Evolutionary conservation across 2,888 invertebrate genomes (phyloP).

Genomic region (Stenurella melanura): DNA sequence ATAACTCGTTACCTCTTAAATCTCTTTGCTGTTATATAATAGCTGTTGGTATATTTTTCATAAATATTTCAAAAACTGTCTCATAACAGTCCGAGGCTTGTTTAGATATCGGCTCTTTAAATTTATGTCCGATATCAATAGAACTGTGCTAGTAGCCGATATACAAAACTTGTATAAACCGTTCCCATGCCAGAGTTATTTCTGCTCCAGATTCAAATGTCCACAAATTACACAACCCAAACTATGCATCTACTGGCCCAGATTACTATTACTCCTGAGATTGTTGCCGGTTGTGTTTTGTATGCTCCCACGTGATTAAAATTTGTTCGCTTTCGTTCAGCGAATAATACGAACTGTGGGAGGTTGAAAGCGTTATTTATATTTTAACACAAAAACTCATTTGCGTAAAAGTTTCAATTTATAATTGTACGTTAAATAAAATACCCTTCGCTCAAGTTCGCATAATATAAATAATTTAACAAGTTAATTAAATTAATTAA

Average conservation of each 20-base stretch:
- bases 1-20: background rate
- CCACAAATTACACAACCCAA: constrained; percentile 33
- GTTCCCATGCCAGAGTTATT: constrained; percentile 37
- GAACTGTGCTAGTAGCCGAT: constrained; percentile 28
- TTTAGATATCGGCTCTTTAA: constrained; percentile 5
- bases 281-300: constrained; percentile 6
- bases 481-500: constrained; percentile 9
- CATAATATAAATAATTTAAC: constrained; percentile 1
- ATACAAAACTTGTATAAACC: constrained; percentile 33
- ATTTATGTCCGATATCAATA: constrained; percentile 14
- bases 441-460: constrained; percentile 2
- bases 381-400: constrained; percentile 7
- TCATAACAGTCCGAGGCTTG: constrained; percentile 21
- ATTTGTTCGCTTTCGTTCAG: constrained; percentile 4
- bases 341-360: background rate
- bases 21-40: background rate
- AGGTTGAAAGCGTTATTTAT: constrained; percentile 6
- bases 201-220: constrained; percentile 28
- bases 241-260: constrained; percentile 31
- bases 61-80: constrained; percentile 14
- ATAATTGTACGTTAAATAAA: constrained; percentile 4
- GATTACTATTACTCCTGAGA: constrained; percentile 9
- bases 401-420: constrained; percentile 12
- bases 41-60: background rate
- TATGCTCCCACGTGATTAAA: constrained; percentile 20